Evolutionary conservation across 1,140 invertebrate genomes (phyloP).

Genomic region (Hylyphantes graminicola): DNA sequence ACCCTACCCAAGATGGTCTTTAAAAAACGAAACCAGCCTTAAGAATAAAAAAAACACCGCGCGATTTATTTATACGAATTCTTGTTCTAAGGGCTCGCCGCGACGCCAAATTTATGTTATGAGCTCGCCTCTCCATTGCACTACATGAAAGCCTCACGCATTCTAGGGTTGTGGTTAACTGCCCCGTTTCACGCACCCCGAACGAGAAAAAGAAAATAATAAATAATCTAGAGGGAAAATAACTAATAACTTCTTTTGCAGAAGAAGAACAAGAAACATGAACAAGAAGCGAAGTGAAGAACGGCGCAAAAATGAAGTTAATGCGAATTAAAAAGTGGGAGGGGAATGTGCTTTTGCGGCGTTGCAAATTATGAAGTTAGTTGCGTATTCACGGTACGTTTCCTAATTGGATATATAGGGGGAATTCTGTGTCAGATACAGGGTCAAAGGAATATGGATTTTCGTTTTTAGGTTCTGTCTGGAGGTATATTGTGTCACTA

Average conservation of each 20-base stretch:
- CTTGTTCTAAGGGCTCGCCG: conserved; percentile 55
- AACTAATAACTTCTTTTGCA: not conserved
- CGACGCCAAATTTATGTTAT: conserved; percentile 54
- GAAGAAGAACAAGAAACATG: not conserved
- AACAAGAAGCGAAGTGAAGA: not conserved
- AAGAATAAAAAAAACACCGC: conserved; percentile 22
- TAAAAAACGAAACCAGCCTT: conserved; percentile 12
- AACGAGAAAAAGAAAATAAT: conserved; percentile 12
- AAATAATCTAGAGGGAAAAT: not conserved
- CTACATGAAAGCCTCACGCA: conserved; percentile 40
- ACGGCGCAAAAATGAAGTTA: conserved; percentile 30
- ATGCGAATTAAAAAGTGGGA: conserved; percentile 30
- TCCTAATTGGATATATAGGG: conserved; percentile 24
- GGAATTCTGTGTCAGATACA: not conserved
- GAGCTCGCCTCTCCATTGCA: conserved; percentile 38
- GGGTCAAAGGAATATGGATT: conserved; percentile 32
- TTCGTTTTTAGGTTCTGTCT: not conserved
- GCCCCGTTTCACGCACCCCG: conserved; percentile 41
- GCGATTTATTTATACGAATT: conserved; percentile 57
- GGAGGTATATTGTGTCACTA: too few relatives aligned
- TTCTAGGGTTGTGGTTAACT: conserved; percentile 19
- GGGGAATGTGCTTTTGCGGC: not conserved
- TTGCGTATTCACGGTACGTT: conserved; percentile 30
- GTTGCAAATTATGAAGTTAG: not conserved
- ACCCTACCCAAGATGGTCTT: not conserved